Evolutionary conservation across 2,888 invertebrate genomes (phyloP).

Genomic region (Eucera pruinosa): DNA sequence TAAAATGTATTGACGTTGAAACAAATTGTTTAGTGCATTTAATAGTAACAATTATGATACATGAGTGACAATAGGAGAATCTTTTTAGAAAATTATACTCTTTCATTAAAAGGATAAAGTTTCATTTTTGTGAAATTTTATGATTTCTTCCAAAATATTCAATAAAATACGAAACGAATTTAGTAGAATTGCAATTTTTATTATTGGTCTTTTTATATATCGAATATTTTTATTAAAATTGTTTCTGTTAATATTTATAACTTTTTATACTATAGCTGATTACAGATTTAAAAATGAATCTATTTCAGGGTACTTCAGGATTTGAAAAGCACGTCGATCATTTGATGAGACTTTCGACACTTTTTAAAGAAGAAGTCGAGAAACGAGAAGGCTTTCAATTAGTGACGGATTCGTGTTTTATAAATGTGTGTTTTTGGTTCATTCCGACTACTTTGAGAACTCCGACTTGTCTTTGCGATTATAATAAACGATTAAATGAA

Average conservation of each 20-base stretch:
- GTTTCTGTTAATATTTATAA: not conserved
- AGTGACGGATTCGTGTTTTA: constrained; percentile 86
- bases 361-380: constrained; percentile 83
- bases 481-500: constrained; percentile 82
- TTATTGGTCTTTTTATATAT: not conserved
- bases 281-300: constrained; percentile 2
- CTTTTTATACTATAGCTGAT: not conserved
- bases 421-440: constrained; percentile 91
- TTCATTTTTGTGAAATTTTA: not conserved
- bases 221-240: not conserved
- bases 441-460: constrained; percentile 85
- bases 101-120: not conserved
- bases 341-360: constrained; percentile 85
- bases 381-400: constrained; percentile 83
- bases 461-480: constrained; percentile 74
- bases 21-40: no score
- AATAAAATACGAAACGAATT: not conserved
- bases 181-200: not conserved
- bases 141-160: no score
- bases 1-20: no score
- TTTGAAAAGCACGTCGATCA: constrained; percentile 86
- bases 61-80: not conserved
- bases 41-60: not conserved
- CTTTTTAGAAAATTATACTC: not conserved
- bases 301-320: constrained; percentile 84